Base-by-base conservation (phyloP, 2,888 invertebrate genomes). In the Conistra vaccinii region DNA sequence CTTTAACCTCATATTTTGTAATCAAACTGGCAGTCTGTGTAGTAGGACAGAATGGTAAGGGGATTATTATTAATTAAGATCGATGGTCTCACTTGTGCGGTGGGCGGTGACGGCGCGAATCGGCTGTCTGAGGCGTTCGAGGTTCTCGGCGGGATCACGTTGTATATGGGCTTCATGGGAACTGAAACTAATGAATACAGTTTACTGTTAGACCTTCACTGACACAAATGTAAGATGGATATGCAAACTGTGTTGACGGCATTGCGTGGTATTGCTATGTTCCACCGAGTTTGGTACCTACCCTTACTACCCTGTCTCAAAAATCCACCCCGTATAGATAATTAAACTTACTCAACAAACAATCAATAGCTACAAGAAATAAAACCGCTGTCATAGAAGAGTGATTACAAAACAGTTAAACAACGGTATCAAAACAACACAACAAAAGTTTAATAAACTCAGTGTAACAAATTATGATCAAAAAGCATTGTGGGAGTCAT, bases 101-200 rank as follows among this genome's bases (percentile, higher is more conserved):
- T 94, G 84, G 95, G 93, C 78, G 93, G 90, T 76, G 91, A 89
- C 57, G 92, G 89, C 73, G 91, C 87, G 86, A 93, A 91, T 87
- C 92, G 89, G 61, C 89, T 87, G 81, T 95, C 95, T n/a, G 91
- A 91, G 69, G 88, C 89, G 84, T 95, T 95, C 51, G 93, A 94
- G 71, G 91, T 91, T 67, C 95, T 95, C 42, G 93, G 93, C 55
- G 97, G 97, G 87, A 97, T 97, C 85, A 97, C 97, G 88, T 97
- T 97, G 91, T 96, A 96, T 84, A 97, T 97, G 20, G 97, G 97
- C 88, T 95, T 94, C 73, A 97, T 90, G 42, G 97, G 97, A 89
- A 97, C 97, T 97, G 94, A 20, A 91, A 92, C 51, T 45, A 75
- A 77, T 73, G 9, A 71, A 83, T 67, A 81, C 69, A 80, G 51